phyloP scores from a whole-genome alignment of 2,797 vertebrate species.

The Danio kyathit region DNA sequence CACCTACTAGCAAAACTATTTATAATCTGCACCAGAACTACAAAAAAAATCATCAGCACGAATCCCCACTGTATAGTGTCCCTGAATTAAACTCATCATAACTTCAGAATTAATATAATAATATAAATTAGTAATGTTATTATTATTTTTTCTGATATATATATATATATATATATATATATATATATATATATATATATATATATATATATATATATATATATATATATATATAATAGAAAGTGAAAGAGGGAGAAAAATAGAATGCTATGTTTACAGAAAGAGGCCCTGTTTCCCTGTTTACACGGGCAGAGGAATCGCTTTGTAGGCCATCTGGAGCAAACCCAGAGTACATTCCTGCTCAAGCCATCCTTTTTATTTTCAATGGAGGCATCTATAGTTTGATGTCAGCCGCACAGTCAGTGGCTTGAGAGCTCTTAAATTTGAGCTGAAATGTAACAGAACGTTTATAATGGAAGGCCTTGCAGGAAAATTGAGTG shows the following conservation, averaged over 20 bases:
- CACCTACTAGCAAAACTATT: background rate
- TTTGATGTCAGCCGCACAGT: conserved; percentile 51
- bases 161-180: too few relatives aligned
- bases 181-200: too few relatives aligned
- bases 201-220: too few relatives aligned
- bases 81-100: background rate
- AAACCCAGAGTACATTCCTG: conserved; percentile 69
- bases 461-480: conserved; percentile 50
- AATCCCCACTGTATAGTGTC: background rate
- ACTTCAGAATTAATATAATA: background rate
- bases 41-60: background rate
- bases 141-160: background rate
- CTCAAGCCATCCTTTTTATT: conserved; percentile 70
- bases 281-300: conserved; percentile 55
- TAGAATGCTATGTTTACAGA: conserved; percentile 33
- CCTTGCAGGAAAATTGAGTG: conserved; percentile 33
- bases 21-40: background rate
- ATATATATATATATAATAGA: background rate
- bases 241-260: conserved; percentile 3
- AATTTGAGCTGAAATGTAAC: conserved; percentile 48
- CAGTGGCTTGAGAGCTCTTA: conserved; percentile 40
- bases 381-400: conserved; percentile 57
- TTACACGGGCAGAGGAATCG: conserved; percentile 66
- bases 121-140: background rate
- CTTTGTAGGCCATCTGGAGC: conserved; percentile 69